A percentile compares a stretch with the other conserved stretches of the same genome.
These are phyloP conservation scores for Papilio gigon DNA, from an alignment of 2,888 invertebrate species.

Conservation along the genomic window DNA sequence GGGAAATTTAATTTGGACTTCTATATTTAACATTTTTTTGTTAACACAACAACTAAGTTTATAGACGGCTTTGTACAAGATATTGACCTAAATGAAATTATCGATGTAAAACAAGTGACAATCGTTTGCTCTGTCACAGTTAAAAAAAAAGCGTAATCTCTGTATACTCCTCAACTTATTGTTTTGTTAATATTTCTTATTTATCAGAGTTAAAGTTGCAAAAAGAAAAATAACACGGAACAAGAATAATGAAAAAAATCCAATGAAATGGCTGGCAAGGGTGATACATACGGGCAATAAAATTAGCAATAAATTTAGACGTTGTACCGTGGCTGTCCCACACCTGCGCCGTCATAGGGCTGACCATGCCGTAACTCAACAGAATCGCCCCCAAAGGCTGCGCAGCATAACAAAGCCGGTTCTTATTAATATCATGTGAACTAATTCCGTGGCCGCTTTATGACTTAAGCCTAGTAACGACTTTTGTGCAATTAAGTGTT, in stretches of 20 bases:
- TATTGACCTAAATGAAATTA: neutral
- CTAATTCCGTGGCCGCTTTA: slow-evolving; percentile 43
- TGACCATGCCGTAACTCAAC: slow-evolving; percentile 75
- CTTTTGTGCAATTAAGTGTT: slow-evolving; percentile 9
- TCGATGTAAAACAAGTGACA: neutral
- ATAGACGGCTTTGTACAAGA: too few species aligned
- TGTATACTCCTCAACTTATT: neutral
- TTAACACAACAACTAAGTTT: neutral
- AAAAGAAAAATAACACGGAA: slow-evolving; percentile 20
- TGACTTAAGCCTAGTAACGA: slow-evolving; percentile 18
- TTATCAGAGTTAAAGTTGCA: neutral
- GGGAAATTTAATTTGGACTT: too few species aligned
- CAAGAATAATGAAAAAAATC: slow-evolving; percentile 22
- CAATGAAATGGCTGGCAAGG: slow-evolving; percentile 36
- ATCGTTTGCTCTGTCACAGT: neutral
- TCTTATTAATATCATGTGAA: slow-evolving; percentile 47
- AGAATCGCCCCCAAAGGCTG: slow-evolving; percentile 72
- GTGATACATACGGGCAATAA: slow-evolving; percentile 51
- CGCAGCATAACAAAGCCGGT: slow-evolving; percentile 48
- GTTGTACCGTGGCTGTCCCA: slow-evolving; percentile 55
- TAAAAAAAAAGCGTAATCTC: neutral
- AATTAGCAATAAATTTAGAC: slow-evolving; percentile 78
- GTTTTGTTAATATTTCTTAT: neutral
- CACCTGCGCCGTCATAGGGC: slow-evolving; percentile 70
- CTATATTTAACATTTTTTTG: too few species aligned